Evolutionary conservation across 2,888 invertebrate genomes (phyloP).

Genomic region (Suillia variegata): DNA sequence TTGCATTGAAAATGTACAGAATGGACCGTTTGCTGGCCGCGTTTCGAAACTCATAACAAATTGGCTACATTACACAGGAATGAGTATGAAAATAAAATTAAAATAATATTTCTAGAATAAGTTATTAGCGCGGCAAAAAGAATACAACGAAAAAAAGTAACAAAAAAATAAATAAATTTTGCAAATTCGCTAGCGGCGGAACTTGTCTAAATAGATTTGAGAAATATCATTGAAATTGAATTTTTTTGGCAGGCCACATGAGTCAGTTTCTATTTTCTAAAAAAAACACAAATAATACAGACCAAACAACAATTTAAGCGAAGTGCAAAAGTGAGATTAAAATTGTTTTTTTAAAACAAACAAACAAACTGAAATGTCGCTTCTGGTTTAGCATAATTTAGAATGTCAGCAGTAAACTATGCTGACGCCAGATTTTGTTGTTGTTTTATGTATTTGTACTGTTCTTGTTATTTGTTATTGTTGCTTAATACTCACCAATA

Average conservation of each 20-base stretch:
- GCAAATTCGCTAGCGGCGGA: neutral
- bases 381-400: neutral
- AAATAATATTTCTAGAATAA: neutral
- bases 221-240: conserved; percentile 5
- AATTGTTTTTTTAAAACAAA: too few species aligned
- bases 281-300: neutral
- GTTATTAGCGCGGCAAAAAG: neutral
- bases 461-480: neutral
- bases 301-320: neutral
- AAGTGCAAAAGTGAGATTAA: too few species aligned
- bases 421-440: neutral
- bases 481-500: conserved; percentile 73
- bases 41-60: too few species aligned
- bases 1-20: too few species aligned
- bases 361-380: neutral
- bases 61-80: neutral
- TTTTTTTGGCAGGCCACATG: conserved; percentile 9
- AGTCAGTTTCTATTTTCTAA: conserved; percentile 14
- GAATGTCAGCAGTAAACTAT: neutral
- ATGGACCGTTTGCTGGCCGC: too few species aligned
- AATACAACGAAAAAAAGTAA: neutral
- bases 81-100: neutral
- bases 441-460: neutral
- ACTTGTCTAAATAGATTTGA: conserved; percentile 7
- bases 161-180: neutral